phyloP scores from a whole-genome alignment of 2,113 vertebrate species.

The Xiphophorus hellerii region DNA sequence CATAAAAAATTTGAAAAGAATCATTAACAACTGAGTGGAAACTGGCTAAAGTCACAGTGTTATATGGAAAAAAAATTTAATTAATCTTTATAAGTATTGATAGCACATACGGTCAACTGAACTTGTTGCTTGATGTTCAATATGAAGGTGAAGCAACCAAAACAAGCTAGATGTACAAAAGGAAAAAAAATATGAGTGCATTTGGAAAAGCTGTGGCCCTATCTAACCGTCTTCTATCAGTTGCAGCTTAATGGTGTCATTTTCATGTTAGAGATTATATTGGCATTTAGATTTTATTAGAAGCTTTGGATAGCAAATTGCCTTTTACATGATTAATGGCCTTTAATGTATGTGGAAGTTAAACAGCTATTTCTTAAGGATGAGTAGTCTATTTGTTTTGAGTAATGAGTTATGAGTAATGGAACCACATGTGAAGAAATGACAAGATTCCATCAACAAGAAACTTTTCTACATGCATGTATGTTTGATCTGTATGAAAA shows the following conservation, averaged over 20 bases:
- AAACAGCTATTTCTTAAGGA: background rate
- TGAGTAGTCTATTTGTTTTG: background rate
- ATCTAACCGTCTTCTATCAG: background rate
- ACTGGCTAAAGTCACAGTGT: too few species aligned
- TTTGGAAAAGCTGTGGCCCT: background rate
- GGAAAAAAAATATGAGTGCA: background rate
- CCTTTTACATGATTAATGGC: background rate
- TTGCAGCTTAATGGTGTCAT: background rate
- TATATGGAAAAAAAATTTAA: too few species aligned
- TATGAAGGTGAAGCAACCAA: background rate
- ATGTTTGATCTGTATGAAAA: background rate
- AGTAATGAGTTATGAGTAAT: background rate
- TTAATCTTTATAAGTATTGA: too few species aligned
- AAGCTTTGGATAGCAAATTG: background rate
- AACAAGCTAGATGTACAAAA: background rate
- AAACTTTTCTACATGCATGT: background rate
- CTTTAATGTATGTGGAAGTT: background rate
- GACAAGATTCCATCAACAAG: background rate
- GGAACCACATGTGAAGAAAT: background rate
- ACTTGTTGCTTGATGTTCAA: background rate
- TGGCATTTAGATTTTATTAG: slow-evolving; percentile 4
- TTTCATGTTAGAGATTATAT: background rate
- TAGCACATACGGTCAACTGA: too few species aligned
- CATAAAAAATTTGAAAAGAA: too few species aligned
- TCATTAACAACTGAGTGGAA: too few species aligned